phyloP scores from a whole-genome alignment of 2,888 invertebrate species.

The Dendrolimus pini region DNA sequence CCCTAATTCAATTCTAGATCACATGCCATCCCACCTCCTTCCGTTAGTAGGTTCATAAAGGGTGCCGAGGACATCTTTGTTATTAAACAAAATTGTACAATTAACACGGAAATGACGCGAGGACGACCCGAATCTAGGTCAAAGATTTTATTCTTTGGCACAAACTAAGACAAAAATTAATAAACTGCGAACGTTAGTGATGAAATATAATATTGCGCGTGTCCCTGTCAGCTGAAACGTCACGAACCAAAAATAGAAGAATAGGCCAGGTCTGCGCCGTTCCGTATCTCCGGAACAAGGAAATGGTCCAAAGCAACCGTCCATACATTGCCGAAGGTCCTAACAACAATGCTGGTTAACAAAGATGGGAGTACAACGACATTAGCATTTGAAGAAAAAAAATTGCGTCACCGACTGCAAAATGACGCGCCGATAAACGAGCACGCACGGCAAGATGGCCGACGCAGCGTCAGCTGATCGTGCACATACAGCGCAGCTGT shows the following conservation, averaged over 20 bases:
- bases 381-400: constrained; percentile 54
- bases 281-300: constrained; percentile 53
- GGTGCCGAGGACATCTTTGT: constrained; percentile 8
- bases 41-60: too few species aligned
- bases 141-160: constrained; percentile 33
- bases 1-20: too few species aligned
- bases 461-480: constrained; percentile 71
- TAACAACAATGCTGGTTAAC: constrained; percentile 33
- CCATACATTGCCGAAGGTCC: constrained; percentile 19
- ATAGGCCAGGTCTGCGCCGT: constrained; percentile 56
- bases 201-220: constrained; percentile 15
- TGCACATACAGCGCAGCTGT: constrained; percentile 66
- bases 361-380: constrained; percentile 56
- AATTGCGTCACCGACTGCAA: constrained; percentile 57
- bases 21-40: too few species aligned
- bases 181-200: constrained; percentile 11
- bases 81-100: constrained; percentile 31
- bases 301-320: constrained; percentile 27
- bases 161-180: constrained; percentile 22
- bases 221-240: constrained; percentile 45
- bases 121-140: constrained; percentile 35
- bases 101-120: constrained; percentile 34
- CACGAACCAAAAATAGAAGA: constrained; percentile 58
- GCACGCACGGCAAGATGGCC: constrained; percentile 69
- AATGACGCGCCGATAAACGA: constrained; percentile 64